phyloP scores from a whole-genome alignment of 2,113 vertebrate species.

The Crotalus helleri region DNA sequence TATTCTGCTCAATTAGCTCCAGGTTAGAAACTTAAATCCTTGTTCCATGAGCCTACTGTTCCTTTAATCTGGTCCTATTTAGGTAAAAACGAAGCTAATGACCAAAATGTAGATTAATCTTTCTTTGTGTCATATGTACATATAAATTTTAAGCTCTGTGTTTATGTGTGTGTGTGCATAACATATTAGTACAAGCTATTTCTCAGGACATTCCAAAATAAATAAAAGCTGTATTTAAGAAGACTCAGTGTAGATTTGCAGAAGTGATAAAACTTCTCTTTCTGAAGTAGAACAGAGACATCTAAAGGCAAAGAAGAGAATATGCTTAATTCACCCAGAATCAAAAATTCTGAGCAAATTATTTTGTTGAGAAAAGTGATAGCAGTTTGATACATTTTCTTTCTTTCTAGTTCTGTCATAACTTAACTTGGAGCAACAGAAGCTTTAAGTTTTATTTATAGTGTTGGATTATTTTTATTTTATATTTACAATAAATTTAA shows the following conservation, averaged over 20 bases:
- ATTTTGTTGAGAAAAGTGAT: not conserved
- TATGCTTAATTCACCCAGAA: not conserved
- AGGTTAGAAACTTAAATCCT: not conserved
- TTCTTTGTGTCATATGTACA: not conserved
- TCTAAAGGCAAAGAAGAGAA: slow-evolving; percentile 56
- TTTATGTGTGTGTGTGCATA: not conserved
- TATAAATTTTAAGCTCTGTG: too few relatives aligned
- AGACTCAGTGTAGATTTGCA: not conserved
- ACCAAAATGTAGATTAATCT: slow-evolving; percentile 1
- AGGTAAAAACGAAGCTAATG: not conserved
- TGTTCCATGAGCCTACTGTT: not conserved
- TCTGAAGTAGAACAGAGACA: slow-evolving; percentile 64
- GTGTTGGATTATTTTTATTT: not conserved
- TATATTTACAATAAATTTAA: not conserved
- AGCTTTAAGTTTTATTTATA: not conserved
- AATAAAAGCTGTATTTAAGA: not conserved
- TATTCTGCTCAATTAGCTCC: not conserved
- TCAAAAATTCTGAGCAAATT: not conserved
- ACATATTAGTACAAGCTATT: not conserved
- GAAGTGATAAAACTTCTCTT: slow-evolving; percentile 10
- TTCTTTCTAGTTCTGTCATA: not conserved
- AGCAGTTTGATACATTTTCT: not conserved
- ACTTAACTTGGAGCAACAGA: not conserved
- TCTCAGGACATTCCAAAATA: not conserved
- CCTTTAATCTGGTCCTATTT: not conserved